phyloP scores from a whole-genome alignment of 53 echinoderm and acorn worm species.

The Holothuria leucospilota region DNA sequence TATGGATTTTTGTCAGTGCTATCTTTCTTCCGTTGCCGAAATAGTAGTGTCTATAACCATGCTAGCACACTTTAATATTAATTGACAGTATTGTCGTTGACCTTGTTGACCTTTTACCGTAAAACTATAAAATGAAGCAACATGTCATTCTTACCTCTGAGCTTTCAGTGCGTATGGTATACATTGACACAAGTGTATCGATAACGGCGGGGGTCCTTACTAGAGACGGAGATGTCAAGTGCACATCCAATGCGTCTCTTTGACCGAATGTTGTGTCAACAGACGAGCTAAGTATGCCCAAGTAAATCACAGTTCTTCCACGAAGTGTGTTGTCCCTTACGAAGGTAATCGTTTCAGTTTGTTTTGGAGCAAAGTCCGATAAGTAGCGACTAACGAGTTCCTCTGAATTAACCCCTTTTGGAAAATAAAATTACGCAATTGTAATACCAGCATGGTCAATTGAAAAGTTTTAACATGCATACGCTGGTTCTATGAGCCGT shows the following conservation, averaged over 20 bases:
- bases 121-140: no score
- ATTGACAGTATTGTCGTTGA: no score
- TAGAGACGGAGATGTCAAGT: not conserved
- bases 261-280: not conserved
- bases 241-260: not conserved
- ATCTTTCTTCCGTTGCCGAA: no score
- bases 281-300: not conserved
- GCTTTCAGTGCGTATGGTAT: not conserved
- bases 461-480: no score
- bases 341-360: not conserved
- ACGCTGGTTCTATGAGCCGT: no score
- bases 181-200: not conserved
- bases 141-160: slow-evolving; percentile 1
- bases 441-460: no score
- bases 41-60: no score
- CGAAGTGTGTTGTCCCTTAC: slow-evolving; percentile 1
- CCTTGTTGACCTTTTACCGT: no score
- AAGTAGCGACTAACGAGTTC: slow-evolving; percentile 20
- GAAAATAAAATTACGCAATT: no score
- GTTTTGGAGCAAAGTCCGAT: not conserved
- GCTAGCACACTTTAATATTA: no score
- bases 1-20: no score
- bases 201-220: not conserved
- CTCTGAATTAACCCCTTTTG: not conserved
- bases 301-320: not conserved